phyloP scores from a whole-genome alignment of 1,140 invertebrate species.

The Formica exsecta region DNA sequence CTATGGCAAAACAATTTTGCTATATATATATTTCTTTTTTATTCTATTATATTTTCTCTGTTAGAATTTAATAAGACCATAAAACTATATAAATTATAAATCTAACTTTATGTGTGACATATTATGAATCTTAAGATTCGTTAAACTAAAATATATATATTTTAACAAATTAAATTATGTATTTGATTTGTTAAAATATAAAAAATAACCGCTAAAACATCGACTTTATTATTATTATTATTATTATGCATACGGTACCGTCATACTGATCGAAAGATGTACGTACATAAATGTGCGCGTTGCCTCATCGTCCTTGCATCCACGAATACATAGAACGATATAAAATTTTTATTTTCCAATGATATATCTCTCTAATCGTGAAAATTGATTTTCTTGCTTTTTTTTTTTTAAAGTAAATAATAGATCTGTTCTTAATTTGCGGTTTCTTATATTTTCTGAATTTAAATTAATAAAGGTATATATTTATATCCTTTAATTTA shows the following conservation, averaged over 20 bases:
- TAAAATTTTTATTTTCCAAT: slow-evolving; percentile 8
- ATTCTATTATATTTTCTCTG: too few species aligned
- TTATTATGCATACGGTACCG: neutral
- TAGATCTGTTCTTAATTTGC: neutral
- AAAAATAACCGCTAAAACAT: neutral
- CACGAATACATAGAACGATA: neutral
- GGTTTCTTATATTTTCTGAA: neutral
- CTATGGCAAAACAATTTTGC: too few species aligned
- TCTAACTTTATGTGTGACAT: too few species aligned
- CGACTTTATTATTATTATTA: neutral
- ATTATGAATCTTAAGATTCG: too few species aligned
- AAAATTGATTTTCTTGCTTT: neutral
- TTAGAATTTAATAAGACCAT: too few species aligned
- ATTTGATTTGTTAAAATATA: neutral
- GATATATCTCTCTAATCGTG: neutral
- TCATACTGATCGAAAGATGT: neutral
- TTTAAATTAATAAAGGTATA: neutral
- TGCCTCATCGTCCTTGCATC: slow-evolving; percentile 29
- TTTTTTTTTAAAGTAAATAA: neutral
- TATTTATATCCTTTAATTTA: neutral
- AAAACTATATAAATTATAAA: too few species aligned
- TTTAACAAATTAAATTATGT: neutral
- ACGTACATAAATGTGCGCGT: neutral
- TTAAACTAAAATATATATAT: too few species aligned
- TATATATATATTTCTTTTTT: too few species aligned